Evolutionary conservation across 2,888 invertebrate genomes (phyloP), one percentile per base, ranked within the genome.

Genomic region (Dastarcus helophoroides): DNA sequence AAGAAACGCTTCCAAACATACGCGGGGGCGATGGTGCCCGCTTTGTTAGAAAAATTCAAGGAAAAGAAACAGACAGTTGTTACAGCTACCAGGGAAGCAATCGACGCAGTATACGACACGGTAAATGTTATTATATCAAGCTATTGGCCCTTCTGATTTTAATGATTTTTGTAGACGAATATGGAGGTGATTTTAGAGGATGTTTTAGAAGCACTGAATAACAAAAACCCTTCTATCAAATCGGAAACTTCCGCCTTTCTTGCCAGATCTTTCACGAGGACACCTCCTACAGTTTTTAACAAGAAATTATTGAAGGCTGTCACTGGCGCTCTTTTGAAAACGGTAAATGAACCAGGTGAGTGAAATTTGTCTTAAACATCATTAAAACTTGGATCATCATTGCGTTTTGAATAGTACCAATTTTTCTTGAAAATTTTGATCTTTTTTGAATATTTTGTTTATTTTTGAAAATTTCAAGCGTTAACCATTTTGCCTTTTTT

Each of bases 1-100:
- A 81, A 91, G 32, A 84, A 81, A 56, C 78, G 82, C 36, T 98
- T 94, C 62, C 73, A 79, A 6, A 75, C 80, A 0, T 93, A 91
- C 63, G 82, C 93, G 0, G 62, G 71, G 13, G 75, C 78, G 1
- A 82, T 83, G 46, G 64, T 88, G 2, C 71, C 82, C 5, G 66
- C 81, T 0, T 68, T 94, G 28, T 61, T 98, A 17, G 95, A 97
- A 50, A 98, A 97, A 62, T 97, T 97, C 54, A 93, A 93, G 51
- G 97, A 98, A 60, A 97, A 94, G 67, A 98, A 98, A 52, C 69
- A 79, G 2, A 82, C 77, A 51, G 94, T 97, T 1, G 90, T 97
- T 0, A 57, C 72, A 2, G 82, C 88, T 0, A 63, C 98, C 24
- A 67, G 88, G 31, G 94, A 95, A 36, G 86, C 91, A 3, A 79